These are phyloP conservation scores for Hydractinia symbiolongicarpus DNA, from an alignment of 30 jellyfish, hydroid and myxozoan genomes.

Conservation along the genomic window DNA sequence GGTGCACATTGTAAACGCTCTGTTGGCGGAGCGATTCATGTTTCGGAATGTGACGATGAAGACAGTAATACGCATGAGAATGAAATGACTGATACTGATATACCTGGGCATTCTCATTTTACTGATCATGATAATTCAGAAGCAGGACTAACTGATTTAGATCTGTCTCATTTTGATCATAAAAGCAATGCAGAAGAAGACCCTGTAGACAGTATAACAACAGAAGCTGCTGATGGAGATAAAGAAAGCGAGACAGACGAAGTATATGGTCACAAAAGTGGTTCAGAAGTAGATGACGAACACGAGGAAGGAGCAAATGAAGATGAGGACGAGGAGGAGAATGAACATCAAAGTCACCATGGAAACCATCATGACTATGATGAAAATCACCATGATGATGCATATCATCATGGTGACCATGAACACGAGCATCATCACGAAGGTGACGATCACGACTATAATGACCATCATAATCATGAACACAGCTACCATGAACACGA, in stretches of 20 bases:
- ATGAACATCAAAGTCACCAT: not conserved
- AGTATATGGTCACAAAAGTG: slow-evolving; percentile 16
- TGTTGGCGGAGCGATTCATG: slow-evolving; percentile 17
- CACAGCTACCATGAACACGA: too few species aligned
- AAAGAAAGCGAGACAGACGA: slow-evolving; percentile 37
- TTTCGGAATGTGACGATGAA: slow-evolving; percentile 34
- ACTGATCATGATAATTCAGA: slow-evolving; percentile 9
- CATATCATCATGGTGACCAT: not conserved
- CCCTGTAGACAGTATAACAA: slow-evolving; percentile 29
- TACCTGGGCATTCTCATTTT: not conserved
- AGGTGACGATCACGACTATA: slow-evolving; percentile 4
- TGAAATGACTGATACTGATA: not conserved
- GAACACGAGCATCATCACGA: slow-evolving; percentile 24
- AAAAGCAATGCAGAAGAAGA: slow-evolving; percentile 10
- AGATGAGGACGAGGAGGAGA: not conserved
- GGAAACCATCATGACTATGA: not conserved
- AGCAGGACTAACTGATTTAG: slow-evolving; percentile 5
- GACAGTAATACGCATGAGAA: not conserved
- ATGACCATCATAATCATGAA: not conserved
- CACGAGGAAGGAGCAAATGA: not conserved
- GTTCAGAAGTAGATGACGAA: not conserved
- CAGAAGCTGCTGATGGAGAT: slow-evolving; percentile 36
- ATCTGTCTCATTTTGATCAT: slow-evolving; percentile 11
- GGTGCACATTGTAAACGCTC: slow-evolving; percentile 26
- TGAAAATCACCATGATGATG: slow-evolving; percentile 10